A percentile compares a stretch with the other conserved stretches of the same genome.
Evolutionary conservation across 2,888 invertebrate genomes (phyloP).

Genomic region (Carterocephalus palaemon): DNA sequence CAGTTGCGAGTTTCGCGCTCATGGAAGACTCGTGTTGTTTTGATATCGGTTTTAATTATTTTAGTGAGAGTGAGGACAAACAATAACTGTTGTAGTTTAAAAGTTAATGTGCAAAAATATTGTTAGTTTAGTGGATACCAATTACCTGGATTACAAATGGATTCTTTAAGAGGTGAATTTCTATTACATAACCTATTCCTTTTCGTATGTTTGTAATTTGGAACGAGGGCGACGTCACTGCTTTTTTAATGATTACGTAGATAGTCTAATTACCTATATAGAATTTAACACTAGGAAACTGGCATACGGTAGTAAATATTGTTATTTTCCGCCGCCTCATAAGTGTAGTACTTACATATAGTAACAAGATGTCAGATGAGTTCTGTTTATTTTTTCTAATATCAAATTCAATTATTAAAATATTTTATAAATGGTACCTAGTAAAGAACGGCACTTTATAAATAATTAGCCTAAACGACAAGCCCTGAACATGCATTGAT

Average conservation of each 20-base stretch:
- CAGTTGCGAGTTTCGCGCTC: constrained; percentile 66
- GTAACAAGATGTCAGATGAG: too few species aligned
- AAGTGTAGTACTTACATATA: too few species aligned
- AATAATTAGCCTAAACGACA: too few species aligned
- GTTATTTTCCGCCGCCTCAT: constrained; percentile 9
- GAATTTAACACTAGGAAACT: constrained; percentile 9
- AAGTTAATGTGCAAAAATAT: constrained; percentile 48
- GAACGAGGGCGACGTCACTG: constrained; percentile 49
- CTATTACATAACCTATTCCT: constrained; percentile 53
- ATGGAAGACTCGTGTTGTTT: constrained; percentile 54
- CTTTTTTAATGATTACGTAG: constrained; percentile 27
- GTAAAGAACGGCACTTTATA: too few species aligned
- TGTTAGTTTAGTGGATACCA: constrained; percentile 31
- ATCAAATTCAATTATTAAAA: too few species aligned
- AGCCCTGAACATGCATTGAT: too few species aligned
- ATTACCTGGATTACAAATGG: constrained; percentile 55
- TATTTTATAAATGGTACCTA: too few species aligned
- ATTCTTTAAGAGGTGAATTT: constrained; percentile 60
- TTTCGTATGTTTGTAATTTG: constrained; percentile 56
- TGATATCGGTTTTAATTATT: constrained; percentile 42
- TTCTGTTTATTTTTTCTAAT: too few species aligned
- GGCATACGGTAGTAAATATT: too few species aligned
- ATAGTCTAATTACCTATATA: constrained; percentile 24
- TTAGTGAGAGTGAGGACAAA: constrained; percentile 51
- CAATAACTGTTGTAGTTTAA: constrained; percentile 33